Base-by-base conservation (phyloP, 1,140 invertebrate genomes). In the Drosophila jambulina region DNA sequence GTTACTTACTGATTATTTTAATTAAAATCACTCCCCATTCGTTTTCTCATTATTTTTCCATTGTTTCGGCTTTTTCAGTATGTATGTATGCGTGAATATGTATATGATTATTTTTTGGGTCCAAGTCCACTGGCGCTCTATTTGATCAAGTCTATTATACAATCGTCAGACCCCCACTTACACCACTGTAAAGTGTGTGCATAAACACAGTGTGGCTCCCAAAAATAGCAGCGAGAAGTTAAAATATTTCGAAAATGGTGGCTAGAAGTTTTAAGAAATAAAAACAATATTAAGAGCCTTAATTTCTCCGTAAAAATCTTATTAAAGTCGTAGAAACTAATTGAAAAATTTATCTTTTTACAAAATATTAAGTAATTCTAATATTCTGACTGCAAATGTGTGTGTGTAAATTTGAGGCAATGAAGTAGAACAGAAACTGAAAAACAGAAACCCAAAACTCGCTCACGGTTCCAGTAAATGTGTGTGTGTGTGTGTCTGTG, bases 351-450 rank as follows among this genome's bases (percentile, higher is more conserved):
- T 7, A 21, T 2, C 3, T 36, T 15, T 53, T 2, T 0, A 53
- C 13, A 9, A 36, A 34, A 36, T 36, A 36, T 36, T 54, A 0
- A 36, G 25, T 25, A 67, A 43, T 67, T n/a, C 62, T 62, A 62
- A 23, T 25, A 43, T 34, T 5, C 10, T 19, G 12, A 17, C 57
- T 29, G 12, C 56, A 40, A 25, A 29, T 51, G 58, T 82, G 42
- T 56, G 46, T 58, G 59, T 57, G 46, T 83, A 71, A 64, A 54
- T 29, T 60, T 68, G 75, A 64, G 43, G 63, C 65, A 70, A 83
- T 80, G 80, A 88, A 77, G 80, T 88, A 86, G 79, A 87, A 86
- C 75, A 79, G 65, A 70, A 83, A 83, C 64, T 67, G 59, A 81
- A 77, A 81, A 65, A 62, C 59, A 63, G 54, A 78, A 76, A 64